Percentiles rank a stretch among this genome's conserved stretches.
Conservation (phyloP, 2,888 invertebrate genomes). For the Gandaritis pyraliata region DNA sequence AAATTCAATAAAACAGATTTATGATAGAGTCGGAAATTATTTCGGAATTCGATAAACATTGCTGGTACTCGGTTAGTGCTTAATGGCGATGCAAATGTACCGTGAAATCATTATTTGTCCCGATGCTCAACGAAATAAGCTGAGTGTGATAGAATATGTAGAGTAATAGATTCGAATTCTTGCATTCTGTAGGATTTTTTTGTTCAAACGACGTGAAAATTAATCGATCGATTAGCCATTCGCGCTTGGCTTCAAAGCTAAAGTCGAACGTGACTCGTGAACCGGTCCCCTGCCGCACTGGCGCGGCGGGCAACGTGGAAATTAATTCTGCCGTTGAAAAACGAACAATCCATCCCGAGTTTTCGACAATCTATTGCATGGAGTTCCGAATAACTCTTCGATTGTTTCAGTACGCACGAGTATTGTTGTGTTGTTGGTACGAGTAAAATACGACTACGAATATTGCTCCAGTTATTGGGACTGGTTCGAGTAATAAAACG, state of each 20-base stretch:
- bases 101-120: constrained; percentile 17
- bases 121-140: constrained; percentile 10
- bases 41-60: constrained; percentile 45
- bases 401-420: constrained; percentile 51
- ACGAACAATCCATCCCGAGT: constrained; percentile 54
- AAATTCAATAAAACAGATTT: constrained; percentile 59
- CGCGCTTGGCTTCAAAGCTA: constrained; percentile 69
- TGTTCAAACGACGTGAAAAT: constrained; percentile 77
- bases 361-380: constrained; percentile 64
- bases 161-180: constrained; percentile 49
- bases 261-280: constrained; percentile 75
- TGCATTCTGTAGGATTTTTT: constrained; percentile 64
- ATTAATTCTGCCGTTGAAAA: constrained; percentile 73
- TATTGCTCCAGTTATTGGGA: constrained; percentile 51
- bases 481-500: constrained; percentile 31
- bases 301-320: constrained; percentile 51
- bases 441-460: constrained; percentile 47
- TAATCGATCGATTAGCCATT: constrained; percentile 81
- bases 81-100: constrained; percentile 26
- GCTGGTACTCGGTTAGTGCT: constrained; percentile 14
- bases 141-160: constrained; percentile 16
- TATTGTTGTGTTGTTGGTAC: constrained; percentile 42
- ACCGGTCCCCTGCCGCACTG: constrained; percentile 63
- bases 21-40: constrained; percentile 46
- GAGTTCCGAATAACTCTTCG: constrained; percentile 53